A percentile compares a stretch with the other conserved stretches of the same genome.
These are phyloP conservation scores for Callimorpha dominula DNA, from an alignment of 2,888 invertebrate genomes.

Conservation along the genomic window DNA sequence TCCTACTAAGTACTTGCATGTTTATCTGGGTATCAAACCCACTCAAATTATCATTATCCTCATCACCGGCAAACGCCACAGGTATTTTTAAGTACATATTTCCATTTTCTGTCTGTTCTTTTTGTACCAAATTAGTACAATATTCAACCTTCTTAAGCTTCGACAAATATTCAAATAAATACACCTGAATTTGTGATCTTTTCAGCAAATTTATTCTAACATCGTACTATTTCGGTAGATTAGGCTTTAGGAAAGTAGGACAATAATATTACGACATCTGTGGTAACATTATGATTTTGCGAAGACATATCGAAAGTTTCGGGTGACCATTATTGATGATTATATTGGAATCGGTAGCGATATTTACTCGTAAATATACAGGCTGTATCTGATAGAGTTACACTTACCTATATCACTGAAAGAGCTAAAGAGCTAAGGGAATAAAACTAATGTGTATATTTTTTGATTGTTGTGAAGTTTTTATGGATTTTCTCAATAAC, in stretches of 20 bases:
- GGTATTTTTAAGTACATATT: background rate
- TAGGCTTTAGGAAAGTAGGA: conserved; percentile 17
- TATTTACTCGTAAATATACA: background rate
- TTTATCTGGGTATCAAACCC: background rate
- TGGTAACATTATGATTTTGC: conserved; percentile 17
- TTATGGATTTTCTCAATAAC: no score
- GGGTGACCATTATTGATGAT: background rate
- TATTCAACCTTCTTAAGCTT: background rate
- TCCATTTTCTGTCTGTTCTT: background rate
- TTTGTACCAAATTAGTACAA: background rate
- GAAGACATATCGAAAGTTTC: conserved; percentile 15
- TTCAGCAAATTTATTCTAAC: conserved; percentile 13
- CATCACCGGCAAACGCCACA: background rate
- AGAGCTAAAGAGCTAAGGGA: no score
- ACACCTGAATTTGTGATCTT: conserved; percentile 2
- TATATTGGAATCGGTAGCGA: background rate
- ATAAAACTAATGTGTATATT: no score
- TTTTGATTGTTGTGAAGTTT: no score
- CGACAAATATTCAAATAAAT: background rate
- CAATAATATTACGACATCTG: conserved; percentile 25
- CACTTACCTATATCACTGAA: no score
- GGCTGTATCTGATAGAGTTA: no score
- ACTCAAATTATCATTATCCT: background rate
- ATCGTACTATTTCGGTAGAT: conserved; percentile 9
- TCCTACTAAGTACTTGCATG: background rate